Base-by-base conservation (phyloP, 2,888 invertebrate genomes). In the Pammene aurita region DNA sequence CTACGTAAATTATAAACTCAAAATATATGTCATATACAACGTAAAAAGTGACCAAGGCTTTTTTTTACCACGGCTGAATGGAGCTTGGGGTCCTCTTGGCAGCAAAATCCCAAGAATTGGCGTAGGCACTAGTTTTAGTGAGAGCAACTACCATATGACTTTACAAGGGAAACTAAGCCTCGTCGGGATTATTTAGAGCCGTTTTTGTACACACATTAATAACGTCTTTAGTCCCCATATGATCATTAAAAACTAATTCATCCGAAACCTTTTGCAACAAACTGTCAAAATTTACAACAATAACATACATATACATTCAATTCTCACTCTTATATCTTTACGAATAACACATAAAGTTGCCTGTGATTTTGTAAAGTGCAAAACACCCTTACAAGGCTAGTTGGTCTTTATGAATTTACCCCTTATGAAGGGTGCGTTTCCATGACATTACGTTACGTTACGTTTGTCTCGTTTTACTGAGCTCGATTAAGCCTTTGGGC, bases 351-450 rank as follows among this genome's bases (percentile, higher is more conserved):
- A 50, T 42, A 42, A 10, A 13, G 44, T 63, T 9, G 41, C 10
- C 1, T 26, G 41, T 48, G 50, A 56, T 66, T 10, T 60, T 16
- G 10, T 64, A 61, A 48, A 56, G 62, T 70, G 66, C 6, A 64
- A 62, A 69, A 55, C 74, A 70, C 74, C 76, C 75, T 75, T 76
- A 34, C n/a, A 71, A 66, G 74, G 72, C 72, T 79, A 77, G 79
- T 75, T 76, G 78, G 76, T 81, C 72, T 77, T 83, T 78, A 82
- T 54, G 82, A 83, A 84, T 83, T 83, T 81, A 82, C 79, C 87
- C 83, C 81, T 83, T 81, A 80, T 77, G 77, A 74, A 70, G 62
- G 57, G 78, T 50, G 44, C n/a, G 82, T 76, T 67, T 80, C 72
- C 88, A 78, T 74, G 82, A 64, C 16, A 52, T 26, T 26, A 4